phyloP scores from a whole-genome alignment of 2,888 invertebrate genomes.

The Hoplodrina blanda region DNA sequence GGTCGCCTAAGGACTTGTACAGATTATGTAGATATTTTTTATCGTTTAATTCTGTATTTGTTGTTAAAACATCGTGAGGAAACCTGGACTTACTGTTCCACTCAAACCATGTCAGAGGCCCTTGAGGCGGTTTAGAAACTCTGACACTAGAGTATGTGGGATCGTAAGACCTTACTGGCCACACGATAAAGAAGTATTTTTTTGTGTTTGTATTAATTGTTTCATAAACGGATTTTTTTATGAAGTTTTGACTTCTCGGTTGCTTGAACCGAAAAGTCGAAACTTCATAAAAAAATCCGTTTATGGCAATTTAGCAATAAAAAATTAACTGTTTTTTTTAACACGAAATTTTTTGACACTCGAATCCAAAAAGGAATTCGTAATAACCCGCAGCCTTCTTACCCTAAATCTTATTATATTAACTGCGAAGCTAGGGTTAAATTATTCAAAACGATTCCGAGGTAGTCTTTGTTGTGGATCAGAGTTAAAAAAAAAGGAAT shows the following conservation, averaged over 20 bases:
- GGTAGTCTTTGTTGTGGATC: constrained; percentile 49
- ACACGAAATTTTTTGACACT: background rate
- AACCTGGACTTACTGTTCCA: no score
- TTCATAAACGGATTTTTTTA: no score
- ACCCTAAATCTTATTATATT: constrained; percentile 38
- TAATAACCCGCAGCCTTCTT: background rate
- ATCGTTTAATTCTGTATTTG: background rate
- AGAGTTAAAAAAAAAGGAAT: constrained; percentile 51
- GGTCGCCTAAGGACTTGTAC: constrained; percentile 1
- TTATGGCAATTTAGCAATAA: background rate
- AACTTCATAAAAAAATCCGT: background rate
- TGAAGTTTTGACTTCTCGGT: no score
- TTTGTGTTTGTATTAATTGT: no score
- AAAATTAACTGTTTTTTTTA: background rate
- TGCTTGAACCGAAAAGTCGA: no score
- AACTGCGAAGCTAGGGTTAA: constrained; percentile 46
- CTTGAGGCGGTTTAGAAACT: no score
- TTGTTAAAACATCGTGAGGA: no score
- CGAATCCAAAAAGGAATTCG: constrained; percentile 11
- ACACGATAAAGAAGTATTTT: no score
- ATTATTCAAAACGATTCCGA: constrained; percentile 51
- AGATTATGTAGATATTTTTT: background rate
- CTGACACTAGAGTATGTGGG: no score
- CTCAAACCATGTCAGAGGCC: no score
- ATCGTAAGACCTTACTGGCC: no score